Base-by-base conservation (phyloP, 2,888 invertebrate species). In the Aspidiotus destructor region DNA sequence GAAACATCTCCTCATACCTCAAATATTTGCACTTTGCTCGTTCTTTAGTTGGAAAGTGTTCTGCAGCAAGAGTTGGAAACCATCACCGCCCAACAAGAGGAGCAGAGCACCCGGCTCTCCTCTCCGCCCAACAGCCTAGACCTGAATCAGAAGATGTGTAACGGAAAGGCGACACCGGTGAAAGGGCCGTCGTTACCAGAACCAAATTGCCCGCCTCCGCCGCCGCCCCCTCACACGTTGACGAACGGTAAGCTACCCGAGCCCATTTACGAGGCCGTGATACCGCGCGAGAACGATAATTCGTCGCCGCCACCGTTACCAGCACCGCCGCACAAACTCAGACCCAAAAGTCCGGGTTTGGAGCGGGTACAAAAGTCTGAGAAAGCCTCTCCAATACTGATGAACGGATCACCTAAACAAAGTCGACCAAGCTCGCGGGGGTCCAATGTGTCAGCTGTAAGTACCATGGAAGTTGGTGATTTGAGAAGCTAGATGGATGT, bases 211-310 rank as follows among this genome's bases (percentile, higher is more conserved):
- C 86, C 86, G 0, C 83, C 10, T 70, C 72, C 70, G 16, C 65
- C 73, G 10, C 74, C 74, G 52, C 73, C 73, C 10, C 75, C 73
- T 44, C 72, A 69, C 79, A 81, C 68, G 77, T 79, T 40, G 44
- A 76, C 70, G 74, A 75, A 69, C 69, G 75, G 75, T 11, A 76
- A 77, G 63, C 71, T 11, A 83, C 83, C 70, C 87, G 79, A 79
- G 70, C 92, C 91, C 0, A 92, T 92, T 72, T 92, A 92, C 76
- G 92, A 92, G 76, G 85, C 90, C 0, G 88, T 92, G 8, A 81
- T 89, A 72, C 89, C 89, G 1, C 80, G 88, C 8, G 86, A 84
- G 57, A 84, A 84, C 48, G 70, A 70, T 2, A 71, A 40, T 8
- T 74, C 80, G 70, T 74, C 80, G 70, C 75, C 80, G 6, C 80